Percentiles rank a stretch among this genome's conserved stretches.
These are phyloP conservation scores for Pilophorus perplexus DNA, from an alignment of 2,888 invertebrate species.

Conservation along the genomic window DNA sequence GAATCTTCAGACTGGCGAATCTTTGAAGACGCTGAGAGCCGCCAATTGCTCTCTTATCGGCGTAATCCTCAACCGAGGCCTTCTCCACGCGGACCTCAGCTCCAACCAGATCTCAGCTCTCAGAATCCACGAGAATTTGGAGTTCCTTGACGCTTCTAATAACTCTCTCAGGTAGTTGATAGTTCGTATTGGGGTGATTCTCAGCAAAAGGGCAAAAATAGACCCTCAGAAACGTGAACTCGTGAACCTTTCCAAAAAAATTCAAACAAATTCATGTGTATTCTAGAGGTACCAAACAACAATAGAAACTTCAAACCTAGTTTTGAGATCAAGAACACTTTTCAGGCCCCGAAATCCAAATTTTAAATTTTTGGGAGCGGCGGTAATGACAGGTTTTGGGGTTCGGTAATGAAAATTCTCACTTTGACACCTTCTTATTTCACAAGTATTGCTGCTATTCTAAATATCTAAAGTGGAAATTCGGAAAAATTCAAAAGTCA, in stretches of 20 bases:
- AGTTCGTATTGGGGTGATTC: not conserved
- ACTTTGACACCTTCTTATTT: too few relatives aligned
- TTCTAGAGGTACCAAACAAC: too few relatives aligned
- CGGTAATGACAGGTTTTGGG: too few relatives aligned
- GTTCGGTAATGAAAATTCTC: too few relatives aligned
- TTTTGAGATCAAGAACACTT: too few relatives aligned
- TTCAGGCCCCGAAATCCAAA: too few relatives aligned
- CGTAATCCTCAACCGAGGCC: conserved; percentile 22
- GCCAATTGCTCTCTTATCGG: conserved; percentile 18
- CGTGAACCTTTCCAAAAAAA: not conserved
- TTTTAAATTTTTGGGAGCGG: too few relatives aligned
- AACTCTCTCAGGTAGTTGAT: conserved; percentile 11
- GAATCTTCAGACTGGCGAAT: conserved; percentile 8
- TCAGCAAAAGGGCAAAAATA: not conserved
- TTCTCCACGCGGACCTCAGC: conserved; percentile 15
- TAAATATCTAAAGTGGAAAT: too few relatives aligned
- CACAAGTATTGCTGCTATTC: too few relatives aligned
- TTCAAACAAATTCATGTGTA: too few relatives aligned
- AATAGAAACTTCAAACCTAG: too few relatives aligned
- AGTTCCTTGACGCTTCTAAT: conserved; percentile 25
- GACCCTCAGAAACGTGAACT: not conserved
- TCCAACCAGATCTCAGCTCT: conserved; percentile 7
- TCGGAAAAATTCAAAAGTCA: too few relatives aligned
- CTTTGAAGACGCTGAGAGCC: conserved; percentile 10
- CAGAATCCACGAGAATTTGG: conserved; percentile 13